phyloP scores from a whole-genome alignment of 2,888 invertebrate species.

The Spialia ferax region DNA sequence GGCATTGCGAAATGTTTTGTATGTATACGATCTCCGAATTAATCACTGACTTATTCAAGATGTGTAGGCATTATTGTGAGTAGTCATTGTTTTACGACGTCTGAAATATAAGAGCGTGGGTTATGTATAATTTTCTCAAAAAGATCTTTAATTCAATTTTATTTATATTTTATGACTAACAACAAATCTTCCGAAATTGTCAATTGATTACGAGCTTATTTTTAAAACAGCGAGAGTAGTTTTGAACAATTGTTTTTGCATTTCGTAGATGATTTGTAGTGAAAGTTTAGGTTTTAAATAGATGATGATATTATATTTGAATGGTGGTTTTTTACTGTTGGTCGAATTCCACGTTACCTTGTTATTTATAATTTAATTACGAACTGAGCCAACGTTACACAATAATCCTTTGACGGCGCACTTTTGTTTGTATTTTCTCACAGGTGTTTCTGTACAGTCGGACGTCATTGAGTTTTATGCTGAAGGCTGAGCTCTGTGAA shows the following conservation, averaged over 20 bases:
- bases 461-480: conserved; percentile 79
- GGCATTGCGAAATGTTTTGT: conserved; percentile 35
- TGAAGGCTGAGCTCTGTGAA: conserved; percentile 81
- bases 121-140: conserved; percentile 25
- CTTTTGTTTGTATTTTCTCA: conserved; percentile 81
- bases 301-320: not conserved
- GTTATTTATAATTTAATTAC: conserved; percentile 1
- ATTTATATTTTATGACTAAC: not conserved
- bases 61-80: conserved; percentile 34
- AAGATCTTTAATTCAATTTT: conserved; percentile 8
- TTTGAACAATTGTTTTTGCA: not conserved
- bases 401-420: conserved; percentile 51
- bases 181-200: not conserved
- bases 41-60: conserved; percentile 21
- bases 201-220: not conserved
- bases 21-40: conserved; percentile 40
- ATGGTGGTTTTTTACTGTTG: not conserved
- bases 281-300: no score
- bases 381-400: conserved; percentile 38
- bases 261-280: not conserved
- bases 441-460: conserved; percentile 73
- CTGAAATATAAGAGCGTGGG: conserved; percentile 43
- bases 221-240: not conserved
- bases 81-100: conserved; percentile 42
- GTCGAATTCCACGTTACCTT: not conserved